Evolutionary conservation across 2,888 invertebrate genomes (phyloP).

Genomic region (Nomada ferruginata): DNA sequence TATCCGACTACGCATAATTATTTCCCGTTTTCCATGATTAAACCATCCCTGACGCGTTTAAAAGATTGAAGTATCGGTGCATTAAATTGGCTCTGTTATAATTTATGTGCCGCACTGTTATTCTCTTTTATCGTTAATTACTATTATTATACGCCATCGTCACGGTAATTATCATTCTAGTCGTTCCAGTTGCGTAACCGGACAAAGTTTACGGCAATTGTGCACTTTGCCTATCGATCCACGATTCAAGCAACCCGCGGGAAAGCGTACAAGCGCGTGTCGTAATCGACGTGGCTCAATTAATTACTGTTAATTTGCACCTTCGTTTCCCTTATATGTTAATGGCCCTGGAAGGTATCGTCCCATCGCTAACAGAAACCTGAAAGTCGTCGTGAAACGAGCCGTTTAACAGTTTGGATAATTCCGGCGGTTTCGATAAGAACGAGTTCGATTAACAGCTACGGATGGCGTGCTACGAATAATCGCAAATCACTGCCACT

Average conservation of each 20-base stretch:
- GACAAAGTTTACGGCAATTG: not conserved
- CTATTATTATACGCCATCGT: not conserved
- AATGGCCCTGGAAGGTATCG: constrained; percentile 11
- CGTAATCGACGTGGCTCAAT: not conserved
- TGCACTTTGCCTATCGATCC: not conserved
- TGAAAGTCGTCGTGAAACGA: constrained; percentile 16
- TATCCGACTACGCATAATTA: constrained; percentile 7
- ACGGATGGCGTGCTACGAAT: constrained; percentile 23
- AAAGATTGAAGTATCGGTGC: not conserved
- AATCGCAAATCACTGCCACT: constrained; percentile 30
- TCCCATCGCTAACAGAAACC: constrained; percentile 21
- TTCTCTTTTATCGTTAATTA: not conserved
- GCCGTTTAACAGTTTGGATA: constrained; percentile 28
- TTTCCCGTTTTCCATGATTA: constrained; percentile 13
- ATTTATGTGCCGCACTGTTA: constrained; percentile 1
- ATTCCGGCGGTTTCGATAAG: constrained; percentile 18
- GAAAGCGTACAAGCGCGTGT: no score
- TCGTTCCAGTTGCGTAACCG: not conserved
- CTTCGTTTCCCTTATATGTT: constrained; percentile 16
- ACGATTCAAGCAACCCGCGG: not conserved
- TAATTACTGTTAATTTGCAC: constrained; percentile 29
- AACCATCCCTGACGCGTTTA: constrained; percentile 16
- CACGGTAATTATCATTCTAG: constrained; percentile 8
- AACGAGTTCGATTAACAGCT: constrained; percentile 23
- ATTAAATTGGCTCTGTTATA: constrained; percentile 16